Base-by-base conservation (phyloP, 2,113 vertebrate genomes). In the Nannobrachium achirus region DNA sequence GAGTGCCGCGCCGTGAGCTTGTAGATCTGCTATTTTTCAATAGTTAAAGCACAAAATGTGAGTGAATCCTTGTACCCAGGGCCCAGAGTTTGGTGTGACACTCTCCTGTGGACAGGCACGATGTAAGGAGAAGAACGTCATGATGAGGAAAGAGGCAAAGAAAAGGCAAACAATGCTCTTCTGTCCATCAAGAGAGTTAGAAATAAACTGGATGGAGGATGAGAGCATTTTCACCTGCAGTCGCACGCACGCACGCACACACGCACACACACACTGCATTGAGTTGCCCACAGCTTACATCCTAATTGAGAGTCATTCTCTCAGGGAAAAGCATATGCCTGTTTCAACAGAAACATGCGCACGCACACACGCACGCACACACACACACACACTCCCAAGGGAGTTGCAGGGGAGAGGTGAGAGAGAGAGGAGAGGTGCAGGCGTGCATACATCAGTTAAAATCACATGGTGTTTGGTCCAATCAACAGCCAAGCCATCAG, bases 181-280 rank as follows among this genome's bases (percentile, higher is more conserved):
- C 63, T 75, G 74, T 81, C 64, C 59, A 57, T 78, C 71, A 81
- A 42, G 49, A 62, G 51, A 18, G 10, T 51, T 25, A 39, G 46
- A 66, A 72, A 79, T 71, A 82, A 79, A 85, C 76, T 79, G 76
- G 69, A 76, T 65, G 59, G 69, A 81, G 69, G 63, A 68, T 68
- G 59, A 62, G 74, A 64, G 63, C 73, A 63, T 69, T 82, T 79
- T 78, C 65, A 69, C 49, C 75, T 75, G 64, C 71, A 45, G 45
- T n/a, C 13, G 8, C 25, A 60, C 15, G 7, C 13, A 33, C 50
- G 13, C 20, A 52, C 13, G 9, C 8, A 41, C 8, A 15, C 33
- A 38, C 2, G 8, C 20, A 63, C 19, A 15, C 19, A 41, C 63
- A 52, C 10, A 41, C 45, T 46, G 16, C 69, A 59, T 9, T 18